Evolutionary conservation across 2,113 vertebrate species (phyloP).

Genomic region (Stictonetta naevosa): DNA sequence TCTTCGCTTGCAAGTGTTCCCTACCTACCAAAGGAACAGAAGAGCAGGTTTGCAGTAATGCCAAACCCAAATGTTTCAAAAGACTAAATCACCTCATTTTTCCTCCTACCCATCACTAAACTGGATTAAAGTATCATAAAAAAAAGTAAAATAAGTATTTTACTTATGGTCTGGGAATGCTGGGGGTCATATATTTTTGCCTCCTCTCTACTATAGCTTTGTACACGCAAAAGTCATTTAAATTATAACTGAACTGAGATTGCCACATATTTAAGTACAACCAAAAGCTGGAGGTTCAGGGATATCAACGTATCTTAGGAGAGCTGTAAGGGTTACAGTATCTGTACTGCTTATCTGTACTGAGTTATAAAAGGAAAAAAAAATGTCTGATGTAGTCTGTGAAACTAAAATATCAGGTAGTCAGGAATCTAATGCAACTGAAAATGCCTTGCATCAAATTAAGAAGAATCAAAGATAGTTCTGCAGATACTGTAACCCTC

Average conservation of each 20-base stretch:
- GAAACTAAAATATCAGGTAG: background rate
- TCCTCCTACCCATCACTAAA: background rate
- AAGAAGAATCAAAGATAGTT: background rate
- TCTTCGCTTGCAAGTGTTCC: background rate
- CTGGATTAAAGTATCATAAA: background rate
- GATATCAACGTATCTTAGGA: background rate
- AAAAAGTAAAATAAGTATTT: background rate
- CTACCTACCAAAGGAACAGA: background rate
- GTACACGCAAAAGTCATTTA: background rate
- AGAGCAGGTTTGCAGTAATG: background rate
- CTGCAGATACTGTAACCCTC: background rate
- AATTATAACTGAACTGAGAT: background rate
- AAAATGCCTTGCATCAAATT: background rate
- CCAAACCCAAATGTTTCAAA: rapidly evolving
- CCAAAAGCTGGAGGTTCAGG: background rate
- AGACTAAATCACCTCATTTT: background rate
- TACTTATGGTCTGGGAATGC: background rate
- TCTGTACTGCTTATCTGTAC: background rate
- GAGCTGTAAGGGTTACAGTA: background rate
- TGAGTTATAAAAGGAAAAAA: background rate
- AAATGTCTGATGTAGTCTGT: background rate
- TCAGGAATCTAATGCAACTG: background rate
- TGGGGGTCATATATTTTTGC: background rate
- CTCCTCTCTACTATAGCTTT: background rate
- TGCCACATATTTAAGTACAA: background rate